phyloP scores from a whole-genome alignment of 2,113 vertebrate species.

The Protomyctophum bolini region DNA sequence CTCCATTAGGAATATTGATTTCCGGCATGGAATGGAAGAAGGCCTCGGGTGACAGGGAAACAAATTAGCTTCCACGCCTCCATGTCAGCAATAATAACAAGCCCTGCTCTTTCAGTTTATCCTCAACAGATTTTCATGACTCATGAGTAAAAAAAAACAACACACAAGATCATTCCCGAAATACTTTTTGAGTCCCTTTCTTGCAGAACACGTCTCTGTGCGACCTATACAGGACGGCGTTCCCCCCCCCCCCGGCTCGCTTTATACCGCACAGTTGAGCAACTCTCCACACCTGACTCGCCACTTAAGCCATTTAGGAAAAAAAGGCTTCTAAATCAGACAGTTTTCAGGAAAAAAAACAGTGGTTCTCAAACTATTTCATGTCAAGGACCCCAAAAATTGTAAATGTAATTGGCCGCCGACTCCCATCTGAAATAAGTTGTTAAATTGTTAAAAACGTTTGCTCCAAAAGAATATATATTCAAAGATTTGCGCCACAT shows the following conservation, averaged over 20 bases:
- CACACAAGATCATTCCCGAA: constrained; percentile 23
- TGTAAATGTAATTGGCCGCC: too few relatives aligned
- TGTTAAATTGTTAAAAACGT: too few relatives aligned
- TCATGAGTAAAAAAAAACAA: constrained; percentile 34
- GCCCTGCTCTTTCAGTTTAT: constrained; percentile 31
- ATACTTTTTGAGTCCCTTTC: not conserved
- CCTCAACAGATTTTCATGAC: constrained; percentile 43
- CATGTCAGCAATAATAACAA: constrained; percentile 60
- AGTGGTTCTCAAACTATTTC: too few relatives aligned
- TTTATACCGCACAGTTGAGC: constrained; percentile 9
- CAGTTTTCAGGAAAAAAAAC: too few relatives aligned
- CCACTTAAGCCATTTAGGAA: constrained; percentile 18
- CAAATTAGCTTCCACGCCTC: constrained; percentile 54
- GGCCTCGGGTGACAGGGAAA: constrained; percentile 55
- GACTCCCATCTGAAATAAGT: too few relatives aligned
- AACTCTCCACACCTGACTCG: constrained; percentile 14
- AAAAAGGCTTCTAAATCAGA: too few relatives aligned
- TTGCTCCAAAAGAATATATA: too few relatives aligned
- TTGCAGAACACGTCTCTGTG: not conserved
- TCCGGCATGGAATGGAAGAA: constrained; percentile 50
- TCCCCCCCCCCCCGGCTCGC: not conserved
- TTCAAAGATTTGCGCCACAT: too few relatives aligned
- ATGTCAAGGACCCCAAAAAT: too few relatives aligned
- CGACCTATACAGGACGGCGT: constrained; percentile 4
- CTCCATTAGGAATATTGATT: constrained; percentile 75